Evolutionary conservation across 1,140 invertebrate species (phyloP).

Genomic region (Halyomorpha halys): DNA sequence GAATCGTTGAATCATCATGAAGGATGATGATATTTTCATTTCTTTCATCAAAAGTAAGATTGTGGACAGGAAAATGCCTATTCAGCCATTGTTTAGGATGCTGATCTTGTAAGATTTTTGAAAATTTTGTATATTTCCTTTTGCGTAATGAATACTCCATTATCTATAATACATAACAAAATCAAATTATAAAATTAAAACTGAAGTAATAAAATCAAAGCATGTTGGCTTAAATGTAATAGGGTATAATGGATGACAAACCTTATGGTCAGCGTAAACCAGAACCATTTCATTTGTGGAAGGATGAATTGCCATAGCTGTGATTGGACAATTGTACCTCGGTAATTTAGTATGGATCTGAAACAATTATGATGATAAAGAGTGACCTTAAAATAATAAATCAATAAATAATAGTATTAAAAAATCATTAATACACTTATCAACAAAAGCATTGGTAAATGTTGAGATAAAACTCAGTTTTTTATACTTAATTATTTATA

Average conservation of each 20-base stretch:
- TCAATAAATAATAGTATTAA: too few species aligned
- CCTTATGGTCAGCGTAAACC: conserved; percentile 61
- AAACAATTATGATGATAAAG: conserved; percentile 19
- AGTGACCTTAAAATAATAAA: too few species aligned
- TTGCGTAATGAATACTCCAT: conserved; percentile 53
- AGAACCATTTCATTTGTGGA: conserved; percentile 45
- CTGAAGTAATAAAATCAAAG: too few species aligned
- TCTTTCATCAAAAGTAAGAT: conserved; percentile 45
- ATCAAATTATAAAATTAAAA: conserved; percentile 4
- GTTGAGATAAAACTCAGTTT: too few species aligned
- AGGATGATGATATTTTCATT: conserved; percentile 50
- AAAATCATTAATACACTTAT: too few species aligned
- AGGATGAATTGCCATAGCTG: conserved; percentile 52
- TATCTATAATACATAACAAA: conserved; percentile 42
- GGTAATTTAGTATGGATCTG: conserved; percentile 47
- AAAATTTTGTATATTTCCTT: conserved; percentile 46
- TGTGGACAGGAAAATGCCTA: conserved; percentile 41
- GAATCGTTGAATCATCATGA: conserved; percentile 50
- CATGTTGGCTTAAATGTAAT: conserved; percentile 36
- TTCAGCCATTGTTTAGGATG: conserved; percentile 40
- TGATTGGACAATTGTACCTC: conserved; percentile 50
- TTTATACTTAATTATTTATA: too few species aligned
- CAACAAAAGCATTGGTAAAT: too few species aligned
- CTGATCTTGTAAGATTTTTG: conserved; percentile 39
- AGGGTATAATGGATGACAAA: conserved; percentile 46